Evolutionary conservation across 2,888 invertebrate genomes (phyloP), one percentile per base, ranked within the genome.

Genomic region (Zygaena filipendulae): DNA sequence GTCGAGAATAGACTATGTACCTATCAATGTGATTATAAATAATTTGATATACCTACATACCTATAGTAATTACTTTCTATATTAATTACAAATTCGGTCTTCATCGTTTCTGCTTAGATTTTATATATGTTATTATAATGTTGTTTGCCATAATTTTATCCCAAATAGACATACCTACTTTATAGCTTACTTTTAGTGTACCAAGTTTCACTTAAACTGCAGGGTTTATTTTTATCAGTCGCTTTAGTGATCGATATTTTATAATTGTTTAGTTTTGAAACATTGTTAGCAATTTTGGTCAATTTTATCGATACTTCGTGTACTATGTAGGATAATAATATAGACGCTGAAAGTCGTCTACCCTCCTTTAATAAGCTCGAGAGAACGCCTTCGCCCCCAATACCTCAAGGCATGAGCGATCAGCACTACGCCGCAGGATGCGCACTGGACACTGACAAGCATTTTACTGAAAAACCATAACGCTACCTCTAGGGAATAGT

Each of bases 1-100:
- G 64, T 74, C 61, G 56, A 54, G 55, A 56, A 62, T 70, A 70
- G 60, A 67, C 60, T 72, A 63, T 62, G 58, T 70, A 72, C 63
- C 66, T 69, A 62, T 70, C 56, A 55, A 64, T 67, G 63, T 70
- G 62, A 69, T 67, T 67, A 60, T 59, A 59, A 55, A 58, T 63
- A 49, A 57, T 68, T 66, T 66, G n/a, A 58, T 51, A 48, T 45
- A 49, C 49, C 49, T 45, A n/a, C n/a, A n/a, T n/a, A n/a, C n/a
- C n/a, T n/a, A n/a, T n/a, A n/a, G n/a, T n/a, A n/a, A n/a, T n/a
- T n/a, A n/a, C n/a, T n/a, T n/a, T n/a, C n/a, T n/a, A n/a, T n/a
- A n/a, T n/a, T n/a, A n/a, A n/a, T n/a, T n/a, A n/a, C n/a, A n/a
- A n/a, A n/a, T n/a, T n/a, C n/a, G n/a, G n/a, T n/a, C n/a, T n/a